phyloP scores from a whole-genome alignment of 2,113 vertebrate species.

The Colius striatus region DNA sequence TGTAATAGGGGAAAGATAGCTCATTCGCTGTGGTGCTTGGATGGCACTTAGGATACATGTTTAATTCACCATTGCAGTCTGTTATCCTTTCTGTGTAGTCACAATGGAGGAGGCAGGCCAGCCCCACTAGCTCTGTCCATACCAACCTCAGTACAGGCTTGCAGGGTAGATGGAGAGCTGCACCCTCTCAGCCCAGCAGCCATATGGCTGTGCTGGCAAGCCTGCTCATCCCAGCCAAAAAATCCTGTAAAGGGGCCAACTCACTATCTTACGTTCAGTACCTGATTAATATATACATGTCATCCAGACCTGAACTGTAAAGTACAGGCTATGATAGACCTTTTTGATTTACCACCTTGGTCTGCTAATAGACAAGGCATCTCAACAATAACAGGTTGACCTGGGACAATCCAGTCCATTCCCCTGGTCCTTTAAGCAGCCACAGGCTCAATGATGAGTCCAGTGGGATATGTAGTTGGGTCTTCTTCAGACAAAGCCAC shows the following conservation, averaged over 20 bases:
- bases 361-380: background rate
- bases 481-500: background rate
- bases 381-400: background rate
- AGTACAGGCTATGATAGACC: background rate
- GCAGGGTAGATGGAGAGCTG: background rate
- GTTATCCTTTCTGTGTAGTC: background rate
- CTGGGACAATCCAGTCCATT: background rate
- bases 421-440: background rate
- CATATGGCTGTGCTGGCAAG: background rate
- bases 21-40: background rate
- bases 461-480: background rate
- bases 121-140: background rate
- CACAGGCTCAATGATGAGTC: background rate
- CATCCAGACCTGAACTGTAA: background rate
- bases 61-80: background rate
- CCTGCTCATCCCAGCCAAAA: background rate
- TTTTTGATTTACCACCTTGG: background rate
- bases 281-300: background rate
- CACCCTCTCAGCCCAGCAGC: background rate
- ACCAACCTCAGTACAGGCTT: fast-evolving
- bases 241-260: background rate
- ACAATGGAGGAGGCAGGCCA: fast-evolving
- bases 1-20: background rate
- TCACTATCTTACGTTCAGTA: background rate
- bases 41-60: background rate